phyloP scores from a whole-genome alignment of 2,888 invertebrate species.

The Candidula unifasciata region DNA sequence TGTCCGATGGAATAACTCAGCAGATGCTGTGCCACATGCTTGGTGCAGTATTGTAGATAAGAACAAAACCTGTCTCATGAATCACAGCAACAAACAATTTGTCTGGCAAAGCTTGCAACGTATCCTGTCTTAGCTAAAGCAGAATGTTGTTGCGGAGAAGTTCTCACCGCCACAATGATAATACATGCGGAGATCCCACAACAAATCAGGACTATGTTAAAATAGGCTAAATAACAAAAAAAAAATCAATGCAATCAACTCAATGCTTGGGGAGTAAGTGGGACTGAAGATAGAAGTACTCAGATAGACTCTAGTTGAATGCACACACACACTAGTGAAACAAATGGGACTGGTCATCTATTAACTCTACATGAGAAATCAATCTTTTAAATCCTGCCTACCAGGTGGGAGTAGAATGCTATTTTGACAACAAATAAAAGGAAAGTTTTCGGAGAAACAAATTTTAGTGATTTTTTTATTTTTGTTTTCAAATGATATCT shows the following conservation, averaged over 20 bases:
- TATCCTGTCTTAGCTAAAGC: no score
- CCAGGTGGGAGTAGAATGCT: no score
- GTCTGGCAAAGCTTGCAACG: no score
- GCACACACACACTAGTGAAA: not conserved
- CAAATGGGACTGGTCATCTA: not conserved
- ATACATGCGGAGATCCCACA: constrained; percentile 24
- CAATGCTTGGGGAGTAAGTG: no score
- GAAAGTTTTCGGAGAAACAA: no score
- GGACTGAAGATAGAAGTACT: not conserved
- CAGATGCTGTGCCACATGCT: constrained; percentile 17
- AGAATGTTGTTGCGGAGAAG: no score
- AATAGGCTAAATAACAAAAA: not conserved
- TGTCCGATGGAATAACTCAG: constrained; percentile 5
- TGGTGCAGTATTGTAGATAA: not conserved
- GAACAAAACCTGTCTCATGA: not conserved
- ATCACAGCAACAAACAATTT: no score
- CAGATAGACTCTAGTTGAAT: not conserved
- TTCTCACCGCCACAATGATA: not conserved
- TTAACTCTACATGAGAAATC: not conserved
- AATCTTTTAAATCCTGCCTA: not conserved
- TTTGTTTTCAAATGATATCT: no score
- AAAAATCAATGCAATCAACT: not conserved
- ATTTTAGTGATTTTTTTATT: no score
- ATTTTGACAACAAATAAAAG: no score
- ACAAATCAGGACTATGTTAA: constrained; percentile 2